phyloP scores from a whole-genome alignment of 1,140 invertebrate genomes.

The Leptinotarsa undecemlineata region DNA sequence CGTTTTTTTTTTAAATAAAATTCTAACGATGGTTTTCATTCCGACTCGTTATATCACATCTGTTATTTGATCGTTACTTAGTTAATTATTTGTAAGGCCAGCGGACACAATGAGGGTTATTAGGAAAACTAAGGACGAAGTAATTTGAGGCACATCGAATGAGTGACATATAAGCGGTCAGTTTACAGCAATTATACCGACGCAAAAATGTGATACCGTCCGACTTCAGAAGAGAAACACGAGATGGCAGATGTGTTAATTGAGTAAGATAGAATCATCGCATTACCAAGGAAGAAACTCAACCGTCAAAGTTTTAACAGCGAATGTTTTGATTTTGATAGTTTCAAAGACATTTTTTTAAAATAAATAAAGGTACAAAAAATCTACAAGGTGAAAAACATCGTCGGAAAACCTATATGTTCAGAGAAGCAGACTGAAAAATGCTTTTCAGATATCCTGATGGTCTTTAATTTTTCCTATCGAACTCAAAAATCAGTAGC shows the following conservation, averaged over 20 bases:
- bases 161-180: slow-evolving; percentile 15
- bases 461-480: too few species aligned
- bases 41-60: neutral
- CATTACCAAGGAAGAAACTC: too few species aligned
- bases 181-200: slow-evolving; percentile 1
- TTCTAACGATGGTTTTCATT: neutral
- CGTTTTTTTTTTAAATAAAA: too few species aligned
- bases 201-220: neutral
- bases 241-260: neutral
- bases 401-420: too few species aligned
- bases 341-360: too few species aligned
- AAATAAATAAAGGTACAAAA: too few species aligned
- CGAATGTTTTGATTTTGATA: too few species aligned
- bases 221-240: neutral
- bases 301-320: too few species aligned
- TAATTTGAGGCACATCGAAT: slow-evolving; percentile 14
- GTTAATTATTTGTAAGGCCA: slow-evolving; percentile 7
- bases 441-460: too few species aligned
- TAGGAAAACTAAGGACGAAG: slow-evolving; percentile 11
- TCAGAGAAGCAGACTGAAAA: too few species aligned
- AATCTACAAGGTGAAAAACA: too few species aligned
- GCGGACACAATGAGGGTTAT: slow-evolving; percentile 2
- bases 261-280: neutral
- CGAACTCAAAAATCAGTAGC: too few species aligned
- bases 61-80: slow-evolving; percentile 1